Conservation (phyloP, 2,797 vertebrate genomes). For the Pangasius djambal region DNA sequence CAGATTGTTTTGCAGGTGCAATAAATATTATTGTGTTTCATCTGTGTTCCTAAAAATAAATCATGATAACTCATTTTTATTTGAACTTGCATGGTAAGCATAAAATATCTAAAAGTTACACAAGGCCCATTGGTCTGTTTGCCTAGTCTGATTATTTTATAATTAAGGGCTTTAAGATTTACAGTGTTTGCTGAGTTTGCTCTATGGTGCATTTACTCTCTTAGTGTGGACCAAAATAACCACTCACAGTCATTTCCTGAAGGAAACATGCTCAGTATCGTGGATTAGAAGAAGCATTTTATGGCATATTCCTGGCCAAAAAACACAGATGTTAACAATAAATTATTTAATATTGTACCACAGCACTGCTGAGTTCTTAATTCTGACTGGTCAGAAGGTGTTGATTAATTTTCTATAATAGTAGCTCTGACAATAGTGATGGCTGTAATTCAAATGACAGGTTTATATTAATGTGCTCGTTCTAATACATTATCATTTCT, state of each 20-base stretch:
- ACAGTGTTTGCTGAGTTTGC: not conserved
- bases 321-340: not conserved
- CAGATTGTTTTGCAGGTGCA: constrained; percentile 26
- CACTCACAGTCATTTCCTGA: not conserved
- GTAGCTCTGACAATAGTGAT: too few relatives aligned
- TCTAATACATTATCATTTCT: too few relatives aligned
- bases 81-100: not conserved
- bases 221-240: not conserved
- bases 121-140: not conserved
- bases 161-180: constrained; percentile 2
- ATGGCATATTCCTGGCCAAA: not conserved
- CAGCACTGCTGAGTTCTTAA: not conserved
- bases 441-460: too few relatives aligned
- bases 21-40: constrained; percentile 14
- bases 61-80: constrained; percentile 9
- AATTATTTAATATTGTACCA: not conserved
- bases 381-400: not conserved
- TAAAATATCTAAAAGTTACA: not conserved
- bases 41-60: constrained; percentile 31
- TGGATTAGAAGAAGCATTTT: not conserved
- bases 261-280: not conserved
- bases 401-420: too few relatives aligned
- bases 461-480: too few relatives aligned
- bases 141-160: not conserved
- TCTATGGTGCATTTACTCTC: not conserved